Percentiles rank a stretch among this genome's conserved stretches.
These are phyloP conservation scores for Taenaris catops DNA, from an alignment of 2,888 invertebrate genomes.

Conservation along the genomic window DNA sequence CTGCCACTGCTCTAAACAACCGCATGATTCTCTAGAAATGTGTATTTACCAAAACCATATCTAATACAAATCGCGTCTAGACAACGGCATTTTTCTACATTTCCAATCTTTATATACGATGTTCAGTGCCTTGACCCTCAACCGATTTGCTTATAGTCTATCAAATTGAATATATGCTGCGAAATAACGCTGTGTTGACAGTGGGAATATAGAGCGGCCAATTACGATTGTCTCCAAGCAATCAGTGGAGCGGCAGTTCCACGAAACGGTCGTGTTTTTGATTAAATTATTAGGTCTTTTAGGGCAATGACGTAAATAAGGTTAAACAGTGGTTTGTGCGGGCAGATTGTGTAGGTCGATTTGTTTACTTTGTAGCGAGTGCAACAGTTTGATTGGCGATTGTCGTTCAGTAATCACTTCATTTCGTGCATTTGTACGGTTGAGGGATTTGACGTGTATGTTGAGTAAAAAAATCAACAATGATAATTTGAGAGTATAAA, in stretches of 20 bases:
- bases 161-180: neutral
- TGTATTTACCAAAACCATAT: neutral
- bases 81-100: constrained; percentile 1
- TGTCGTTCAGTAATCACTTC: constrained; percentile 6
- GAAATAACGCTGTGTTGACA: constrained; percentile 15
- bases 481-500: too few species aligned
- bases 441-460: too few species aligned
- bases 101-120: neutral
- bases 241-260: constrained; percentile 25
- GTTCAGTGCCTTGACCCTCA: constrained; percentile 11
- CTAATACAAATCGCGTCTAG: constrained; percentile 7
- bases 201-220: constrained; percentile 18
- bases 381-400: constrained; percentile 15
- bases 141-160: constrained; percentile 3
- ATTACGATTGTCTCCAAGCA: constrained; percentile 25
- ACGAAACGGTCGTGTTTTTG: constrained; percentile 33
- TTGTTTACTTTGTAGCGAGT: constrained; percentile 11
- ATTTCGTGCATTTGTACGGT: constrained; percentile 5
- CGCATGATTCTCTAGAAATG: too few species aligned
- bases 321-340: constrained; percentile 28
- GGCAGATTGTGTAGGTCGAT: constrained; percentile 10
- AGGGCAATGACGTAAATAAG: constrained; percentile 29
- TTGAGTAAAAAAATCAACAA: too few species aligned
- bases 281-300: constrained; percentile 49
- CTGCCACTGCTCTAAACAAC: too few species aligned